phyloP scores from a whole-genome alignment of 2,113 vertebrate species.

The Cisticola juncidis region DNA sequence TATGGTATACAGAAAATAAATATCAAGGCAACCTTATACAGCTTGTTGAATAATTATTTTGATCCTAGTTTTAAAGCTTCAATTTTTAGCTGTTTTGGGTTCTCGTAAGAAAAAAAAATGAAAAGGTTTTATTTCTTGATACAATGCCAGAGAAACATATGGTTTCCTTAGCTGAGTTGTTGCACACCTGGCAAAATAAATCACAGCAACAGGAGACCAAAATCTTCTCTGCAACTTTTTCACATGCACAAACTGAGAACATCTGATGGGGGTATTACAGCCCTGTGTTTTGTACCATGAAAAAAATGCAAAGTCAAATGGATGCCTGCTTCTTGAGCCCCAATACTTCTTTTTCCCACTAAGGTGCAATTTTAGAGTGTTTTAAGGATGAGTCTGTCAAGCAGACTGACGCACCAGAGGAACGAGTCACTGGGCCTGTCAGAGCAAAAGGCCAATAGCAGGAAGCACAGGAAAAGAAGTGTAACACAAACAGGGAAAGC shows the following conservation, averaged over 20 bases:
- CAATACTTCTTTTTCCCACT: neutral
- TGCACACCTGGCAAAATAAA: conserved; percentile 69
- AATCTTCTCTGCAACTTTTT: conserved; percentile 49
- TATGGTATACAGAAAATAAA: conserved; percentile 42
- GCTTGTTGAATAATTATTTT: conserved; percentile 39
- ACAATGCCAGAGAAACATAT: conserved; percentile 55
- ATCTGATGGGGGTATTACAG: neutral
- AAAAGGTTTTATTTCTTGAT: conserved; percentile 23
- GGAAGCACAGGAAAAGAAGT: conserved; percentile 21
- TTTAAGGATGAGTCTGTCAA: neutral
- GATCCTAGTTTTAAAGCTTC: conserved; percentile 19
- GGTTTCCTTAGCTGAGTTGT: conserved; percentile 42
- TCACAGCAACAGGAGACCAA: conserved; percentile 32
- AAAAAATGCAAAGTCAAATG: conserved; percentile 8
- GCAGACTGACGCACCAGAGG: neutral
- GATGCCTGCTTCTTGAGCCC: neutral
- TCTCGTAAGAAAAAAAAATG: neutral
- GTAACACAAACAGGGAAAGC: conserved; percentile 49
- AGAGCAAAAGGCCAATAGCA: conserved; percentile 9
- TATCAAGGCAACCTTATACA: neutral
- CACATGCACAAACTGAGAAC: neutral
- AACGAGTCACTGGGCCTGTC: neutral
- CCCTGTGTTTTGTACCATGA: neutral
- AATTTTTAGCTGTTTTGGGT: neutral
- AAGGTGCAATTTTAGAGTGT: neutral